phyloP scores from a whole-genome alignment of 1,140 invertebrate genomes.

The Ruditapes philippinarum region DNA sequence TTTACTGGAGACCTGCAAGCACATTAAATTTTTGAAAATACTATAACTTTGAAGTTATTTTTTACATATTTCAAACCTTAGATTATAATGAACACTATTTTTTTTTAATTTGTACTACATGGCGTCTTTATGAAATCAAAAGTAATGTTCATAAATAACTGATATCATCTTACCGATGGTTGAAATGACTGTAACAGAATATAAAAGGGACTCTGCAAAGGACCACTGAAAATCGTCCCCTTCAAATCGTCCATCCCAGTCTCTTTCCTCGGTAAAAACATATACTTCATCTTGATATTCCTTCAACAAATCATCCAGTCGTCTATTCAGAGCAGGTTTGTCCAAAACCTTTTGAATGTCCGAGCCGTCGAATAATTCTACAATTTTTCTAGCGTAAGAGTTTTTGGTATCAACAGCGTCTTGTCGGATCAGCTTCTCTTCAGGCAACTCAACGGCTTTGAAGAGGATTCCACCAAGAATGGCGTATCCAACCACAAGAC shows the following conservation, averaged over 20 bases:
- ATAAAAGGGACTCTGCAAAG: slow-evolving; percentile 93
- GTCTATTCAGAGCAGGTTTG: slow-evolving; percentile 14
- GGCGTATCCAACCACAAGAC: slow-evolving; percentile 62
- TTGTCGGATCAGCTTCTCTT: slow-evolving; percentile 40
- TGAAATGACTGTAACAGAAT: slow-evolving; percentile 94
- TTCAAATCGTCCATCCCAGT: slow-evolving; percentile 89
- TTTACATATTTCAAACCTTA: too few relatives aligned
- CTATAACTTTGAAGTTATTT: too few relatives aligned
- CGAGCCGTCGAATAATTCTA: slow-evolving; percentile 22
- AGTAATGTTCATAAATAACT: too few relatives aligned
- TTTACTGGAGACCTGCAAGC: too few relatives aligned
- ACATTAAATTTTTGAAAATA: too few relatives aligned
- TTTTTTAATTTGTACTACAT: too few relatives aligned
- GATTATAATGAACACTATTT: too few relatives aligned
- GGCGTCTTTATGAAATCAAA: too few relatives aligned
- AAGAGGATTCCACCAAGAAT: slow-evolving; percentile 68
- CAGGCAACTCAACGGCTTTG: slow-evolving; percentile 54
- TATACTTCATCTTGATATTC: slow-evolving; percentile 91
- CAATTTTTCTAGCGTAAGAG: slow-evolving; percentile 6
- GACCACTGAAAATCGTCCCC: slow-evolving; percentile 90
- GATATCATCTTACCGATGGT: slow-evolving; percentile 93
- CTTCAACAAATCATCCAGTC: slow-evolving; percentile 57
- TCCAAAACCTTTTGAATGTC: slow-evolving; percentile 18
- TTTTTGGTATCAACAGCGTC: slow-evolving; percentile 4
- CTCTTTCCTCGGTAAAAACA: slow-evolving; percentile 86